Evolutionary conservation across 1,140 invertebrate species (phyloP).

Genomic region (Achroia grisella): DNA sequence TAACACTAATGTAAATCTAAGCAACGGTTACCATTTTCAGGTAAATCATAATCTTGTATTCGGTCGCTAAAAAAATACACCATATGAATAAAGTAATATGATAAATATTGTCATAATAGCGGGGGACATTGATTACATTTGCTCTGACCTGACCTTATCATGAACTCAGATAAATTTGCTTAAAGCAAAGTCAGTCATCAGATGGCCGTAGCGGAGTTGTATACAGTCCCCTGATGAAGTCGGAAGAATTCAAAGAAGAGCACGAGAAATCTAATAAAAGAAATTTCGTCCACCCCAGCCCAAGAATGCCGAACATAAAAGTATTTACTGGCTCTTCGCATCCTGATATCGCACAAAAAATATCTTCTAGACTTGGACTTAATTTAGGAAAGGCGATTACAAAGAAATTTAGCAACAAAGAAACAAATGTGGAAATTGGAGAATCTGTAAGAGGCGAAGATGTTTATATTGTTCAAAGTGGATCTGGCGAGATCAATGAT

Average conservation of each 20-base stretch:
- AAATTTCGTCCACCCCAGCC: conserved; percentile 22
- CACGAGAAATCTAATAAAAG: conserved; percentile 19
- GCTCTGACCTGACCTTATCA: conserved; percentile 38
- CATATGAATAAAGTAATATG: neutral
- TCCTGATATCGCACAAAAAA: conserved; percentile 75
- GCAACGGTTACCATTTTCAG: no score
- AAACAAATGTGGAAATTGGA: conserved; percentile 99
- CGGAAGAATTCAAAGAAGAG: conserved; percentile 27
- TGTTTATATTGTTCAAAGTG: conserved; percentile 99
- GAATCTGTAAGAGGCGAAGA: conserved; percentile 99
- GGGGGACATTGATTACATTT: conserved; percentile 25
- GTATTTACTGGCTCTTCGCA: conserved; percentile 87
- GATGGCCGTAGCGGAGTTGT: conserved; percentile 15
- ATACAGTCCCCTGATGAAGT: conserved; percentile 38
- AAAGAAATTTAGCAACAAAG: conserved; percentile 99
- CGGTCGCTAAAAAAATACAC: no score
- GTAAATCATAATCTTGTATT: no score
- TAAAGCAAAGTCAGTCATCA: conserved; percentile 44
- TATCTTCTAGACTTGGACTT: conserved; percentile 82
- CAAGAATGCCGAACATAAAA: conserved; percentile 95
- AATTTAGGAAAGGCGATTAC: conserved; percentile 97
- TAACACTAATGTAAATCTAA: no score
- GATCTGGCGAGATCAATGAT: conserved; percentile 98
- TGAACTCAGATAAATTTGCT: conserved; percentile 56
- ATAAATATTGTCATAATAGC: conserved; percentile 22